Evolutionary conservation across 2,888 invertebrate genomes (phyloP).

Genomic region (Caenorhabditis uteleia): DNA sequence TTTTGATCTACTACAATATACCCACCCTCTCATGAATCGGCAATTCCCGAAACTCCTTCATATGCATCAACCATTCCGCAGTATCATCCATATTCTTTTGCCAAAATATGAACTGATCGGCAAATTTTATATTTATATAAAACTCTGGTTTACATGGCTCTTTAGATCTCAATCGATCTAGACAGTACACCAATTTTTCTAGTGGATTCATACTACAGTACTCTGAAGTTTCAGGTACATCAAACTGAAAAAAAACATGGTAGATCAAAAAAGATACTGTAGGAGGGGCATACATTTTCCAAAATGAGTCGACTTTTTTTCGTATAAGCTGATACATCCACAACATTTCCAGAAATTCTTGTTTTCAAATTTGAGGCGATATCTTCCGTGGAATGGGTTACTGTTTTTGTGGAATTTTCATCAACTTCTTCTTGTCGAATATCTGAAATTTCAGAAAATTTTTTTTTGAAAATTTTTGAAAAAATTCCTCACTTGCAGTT

Average conservation of each 20-base stretch:
- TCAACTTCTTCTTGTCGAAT: too few species aligned
- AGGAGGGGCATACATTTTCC: too few species aligned
- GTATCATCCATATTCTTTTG: conserved; percentile 12
- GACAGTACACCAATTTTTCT: conserved; percentile 3
- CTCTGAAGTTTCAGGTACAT: background rate
- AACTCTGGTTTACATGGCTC: conserved; percentile 7
- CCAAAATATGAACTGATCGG: conserved; percentile 13
- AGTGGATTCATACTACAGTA: conserved; percentile 6
- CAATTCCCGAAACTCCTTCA: conserved; percentile 6
- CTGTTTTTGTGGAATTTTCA: too few species aligned
- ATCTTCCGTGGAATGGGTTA: too few species aligned
- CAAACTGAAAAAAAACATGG: too few species aligned
- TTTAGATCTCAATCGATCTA: background rate
- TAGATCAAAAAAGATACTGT: too few species aligned
- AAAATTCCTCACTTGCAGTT: conserved; percentile 2
- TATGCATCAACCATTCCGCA: conserved; percentile 24
- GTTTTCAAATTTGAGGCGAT: too few species aligned
- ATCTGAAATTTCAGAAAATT: background rate
- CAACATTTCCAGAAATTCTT: background rate
- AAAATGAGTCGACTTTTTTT: conserved; percentile 10
- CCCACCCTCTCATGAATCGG: conserved; percentile 16
- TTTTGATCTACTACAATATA: too few species aligned
- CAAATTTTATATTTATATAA: conserved; percentile 5
- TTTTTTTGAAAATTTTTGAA: too few species aligned
- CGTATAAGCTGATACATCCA: conserved; percentile 10